Base-by-base conservation (phyloP, 2,888 invertebrate genomes). In the Scaeva pyrastri region DNA sequence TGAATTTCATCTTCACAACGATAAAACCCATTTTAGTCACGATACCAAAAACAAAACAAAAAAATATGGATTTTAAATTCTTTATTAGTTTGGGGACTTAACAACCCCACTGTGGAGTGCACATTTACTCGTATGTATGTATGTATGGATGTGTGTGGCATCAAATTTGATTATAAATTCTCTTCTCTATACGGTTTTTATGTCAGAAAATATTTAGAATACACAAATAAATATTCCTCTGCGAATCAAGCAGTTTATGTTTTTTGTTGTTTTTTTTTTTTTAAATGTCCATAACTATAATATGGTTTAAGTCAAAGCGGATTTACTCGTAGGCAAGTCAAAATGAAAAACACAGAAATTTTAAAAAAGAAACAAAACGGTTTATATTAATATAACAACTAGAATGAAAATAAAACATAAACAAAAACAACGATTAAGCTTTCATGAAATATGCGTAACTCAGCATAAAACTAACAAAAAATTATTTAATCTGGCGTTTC, bases 381-480 rank as follows among this genome's bases (percentile, higher is more conserved):
- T 39, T 10, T 11, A 58, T 39, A 43, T 31, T 48, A 26, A 66
- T 16, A 66, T 26, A 66, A 39, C 36, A 31, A 60, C 19, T 58
- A 19, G 31, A 60, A 60, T 41, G 3, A 41, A 60, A 45, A 43
- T 31, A 64, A 11, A 19, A 31, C 12, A 43, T 23, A 43, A 41
- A 60, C n/a, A 79, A 39, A 39, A 70, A 60, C 68, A 72, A 72
- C 45, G 16, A 56, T 78, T 72, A 66, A 23, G 39, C 31, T 36
- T 52, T 58, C 43, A 41, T 72, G 78, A 68, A 43, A 50, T 58
- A 80, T 74, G 80, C 60, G 60, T 52, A 55, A 74, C 52, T 74
- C 74, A 74, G 48, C 52, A 12, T 31, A 77, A 36, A 72, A 79
- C 45, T 48, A 56, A 66, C 45, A 64, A 66, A 64, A 73, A 8